Evolutionary conservation across 1,140 invertebrate species (phyloP), one percentile per base, ranked within the genome.

Genomic region (Plutomurus gul): DNA sequence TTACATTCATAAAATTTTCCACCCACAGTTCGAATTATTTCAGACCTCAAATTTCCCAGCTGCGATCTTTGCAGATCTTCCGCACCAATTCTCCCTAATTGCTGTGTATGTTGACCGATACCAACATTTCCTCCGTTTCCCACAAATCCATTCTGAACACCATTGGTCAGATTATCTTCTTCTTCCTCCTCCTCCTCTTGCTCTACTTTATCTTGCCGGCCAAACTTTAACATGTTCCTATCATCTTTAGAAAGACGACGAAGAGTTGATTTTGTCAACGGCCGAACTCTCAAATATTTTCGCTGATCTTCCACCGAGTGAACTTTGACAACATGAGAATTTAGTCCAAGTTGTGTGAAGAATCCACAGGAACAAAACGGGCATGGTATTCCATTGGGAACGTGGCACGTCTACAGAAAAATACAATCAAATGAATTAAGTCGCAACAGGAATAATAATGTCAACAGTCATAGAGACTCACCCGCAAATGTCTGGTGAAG

Each of bases 331-430:
- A 60, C 51, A n/a, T 60, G 51, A 2, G 51, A 60, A 36, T 60
- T 60, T 13, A 49, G 8, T 7, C 75, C 75, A 13, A 56, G 49
- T 11, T 76, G 47, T 6, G 46, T 56, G 6, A 10, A 18, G 39
- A 76, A 60, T 11, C 47, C 39, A 18, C 49, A 76, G 1, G 37
- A 25, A 49, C 75, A 76, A 25, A 76, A 76, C 10, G 47, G 47
- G 16, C 75, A 76, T 10, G 16, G 8, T 4, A 76, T 56, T 0
- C 75, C 75, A 27, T 76, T 33, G 5, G 46, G 46, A 40, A 76
- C 40, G 39, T 76, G 75, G 39, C 75, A 76, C 37, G 27, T 49
- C 75, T 75, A n/a, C n/a, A n/a, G n/a, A 25, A 49, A 49, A 56
- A 13, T 4, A 3, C 5, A 51, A 25, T 20, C 22, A 51, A 25